These are phyloP conservation scores for Zaprionus africanus DNA, from an alignment of 1,140 invertebrate species.

Conservation along the genomic window DNA sequence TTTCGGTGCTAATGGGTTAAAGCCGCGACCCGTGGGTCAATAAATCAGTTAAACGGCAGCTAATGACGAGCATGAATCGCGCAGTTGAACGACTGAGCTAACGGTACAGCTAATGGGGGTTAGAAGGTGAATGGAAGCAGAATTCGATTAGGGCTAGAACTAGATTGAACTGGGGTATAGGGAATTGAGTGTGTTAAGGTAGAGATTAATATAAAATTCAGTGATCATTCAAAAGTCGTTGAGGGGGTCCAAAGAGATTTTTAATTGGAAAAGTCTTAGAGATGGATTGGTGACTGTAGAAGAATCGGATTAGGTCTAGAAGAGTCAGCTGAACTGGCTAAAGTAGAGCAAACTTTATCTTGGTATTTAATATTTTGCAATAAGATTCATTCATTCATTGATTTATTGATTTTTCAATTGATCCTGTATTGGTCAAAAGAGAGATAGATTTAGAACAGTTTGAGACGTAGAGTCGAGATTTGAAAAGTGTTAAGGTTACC, in stretches of 20 bases:
- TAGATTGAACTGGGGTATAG: too few relatives aligned
- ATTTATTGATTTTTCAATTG: not conserved
- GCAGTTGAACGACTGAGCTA: not conserved
- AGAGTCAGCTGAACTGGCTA: not conserved
- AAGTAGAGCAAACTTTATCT: not conserved
- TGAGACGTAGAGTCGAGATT: not conserved
- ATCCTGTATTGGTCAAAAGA: too few relatives aligned
- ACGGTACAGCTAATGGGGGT: not conserved
- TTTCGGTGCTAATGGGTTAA: slow-evolving; percentile 63
- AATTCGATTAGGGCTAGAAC: not conserved
- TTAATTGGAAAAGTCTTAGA: too few relatives aligned
- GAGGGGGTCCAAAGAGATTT: too few relatives aligned
- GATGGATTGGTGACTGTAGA: not conserved
- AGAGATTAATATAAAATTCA: too few relatives aligned
- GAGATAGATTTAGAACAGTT: not conserved
- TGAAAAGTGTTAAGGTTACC: too few relatives aligned
- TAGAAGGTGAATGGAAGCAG: not conserved
- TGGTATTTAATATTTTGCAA: not conserved
- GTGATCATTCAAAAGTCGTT: too few relatives aligned
- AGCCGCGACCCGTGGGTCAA: slow-evolving; percentile 30
- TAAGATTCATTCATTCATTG: not conserved
- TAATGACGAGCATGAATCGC: slow-evolving; percentile 12
- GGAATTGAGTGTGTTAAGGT: too few relatives aligned
- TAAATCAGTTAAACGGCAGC: slow-evolving; percentile 33
- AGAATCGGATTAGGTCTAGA: not conserved